Percentiles rank a stretch among this genome's conserved stretches.
Evolutionary conservation across 2,113 vertebrate genomes (phyloP).

Genomic region (Oncorhynchus nerka): DNA sequence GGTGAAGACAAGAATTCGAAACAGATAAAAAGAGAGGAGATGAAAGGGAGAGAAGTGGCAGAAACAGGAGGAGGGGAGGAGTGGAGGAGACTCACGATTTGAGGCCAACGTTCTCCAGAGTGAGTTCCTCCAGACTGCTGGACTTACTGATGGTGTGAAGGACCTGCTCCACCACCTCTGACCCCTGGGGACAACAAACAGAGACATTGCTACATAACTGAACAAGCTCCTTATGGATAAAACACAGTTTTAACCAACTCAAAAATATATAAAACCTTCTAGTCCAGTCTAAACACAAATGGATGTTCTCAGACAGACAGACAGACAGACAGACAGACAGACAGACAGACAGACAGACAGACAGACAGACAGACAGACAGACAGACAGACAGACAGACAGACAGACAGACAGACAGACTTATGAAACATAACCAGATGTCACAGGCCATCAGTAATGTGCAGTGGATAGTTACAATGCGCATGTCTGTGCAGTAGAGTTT

Average conservation of each 20-base stretch:
- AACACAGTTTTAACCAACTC: too few relatives aligned
- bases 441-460: not conserved
- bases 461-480: slow-evolving; percentile 44
- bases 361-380: not conserved
- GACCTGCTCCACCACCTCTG: slow-evolving; percentile 89
- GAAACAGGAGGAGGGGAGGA: not conserved
- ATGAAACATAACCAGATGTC: not conserved
- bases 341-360: too few relatives aligned
- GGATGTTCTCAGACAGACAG: too few relatives aligned
- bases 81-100: slow-evolving; percentile 78
- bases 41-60: slow-evolving; percentile 10
- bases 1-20: not conserved
- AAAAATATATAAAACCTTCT: too few relatives aligned
- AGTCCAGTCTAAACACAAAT: too few relatives aligned
- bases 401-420: not conserved
- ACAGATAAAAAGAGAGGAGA: slow-evolving; percentile 14
- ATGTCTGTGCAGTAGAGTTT: slow-evolving; percentile 89
- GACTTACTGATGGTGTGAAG: slow-evolving; percentile 89
- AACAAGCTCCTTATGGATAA: not conserved
- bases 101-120: slow-evolving; percentile 87
- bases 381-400: not conserved
- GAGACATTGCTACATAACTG: not conserved
- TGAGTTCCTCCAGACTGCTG: slow-evolving; percentile 88
- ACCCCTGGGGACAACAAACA: slow-evolving; percentile 70
- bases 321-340: too few relatives aligned